A percentile compares a stretch with the other conserved stretches of the same genome.
Evolutionary conservation across 2,797 vertebrate species (phyloP).

Genomic region (Peromyscus nudipes): DNA sequence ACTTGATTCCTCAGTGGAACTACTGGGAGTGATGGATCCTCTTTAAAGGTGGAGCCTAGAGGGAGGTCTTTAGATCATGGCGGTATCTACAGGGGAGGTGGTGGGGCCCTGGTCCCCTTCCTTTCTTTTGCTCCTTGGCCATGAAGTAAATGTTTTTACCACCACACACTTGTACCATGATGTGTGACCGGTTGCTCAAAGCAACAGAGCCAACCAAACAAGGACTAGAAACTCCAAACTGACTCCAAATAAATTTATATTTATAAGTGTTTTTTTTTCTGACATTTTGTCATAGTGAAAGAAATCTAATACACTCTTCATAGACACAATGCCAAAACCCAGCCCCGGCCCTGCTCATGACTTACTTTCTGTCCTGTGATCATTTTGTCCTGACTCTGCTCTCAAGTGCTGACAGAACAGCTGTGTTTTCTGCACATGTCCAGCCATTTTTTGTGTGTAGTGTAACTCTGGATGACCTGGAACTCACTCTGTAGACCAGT

Average conservation of each 20-base stretch:
- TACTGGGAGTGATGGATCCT: background rate
- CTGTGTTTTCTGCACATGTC: background rate
- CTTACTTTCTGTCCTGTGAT: background rate
- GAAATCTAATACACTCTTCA: background rate
- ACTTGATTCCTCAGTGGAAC: background rate
- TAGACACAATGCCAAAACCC: fast-evolving
- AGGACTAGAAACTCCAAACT: background rate
- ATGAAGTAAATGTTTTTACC: background rate
- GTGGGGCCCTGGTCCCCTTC: background rate
- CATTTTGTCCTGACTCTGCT: background rate
- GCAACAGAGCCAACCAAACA: background rate
- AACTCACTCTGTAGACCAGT: background rate
- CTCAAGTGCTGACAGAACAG: fast-evolving
- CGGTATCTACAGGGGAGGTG: background rate
- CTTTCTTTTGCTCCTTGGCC: background rate
- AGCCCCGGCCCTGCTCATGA: fast-evolving
- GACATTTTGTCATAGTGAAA: background rate
- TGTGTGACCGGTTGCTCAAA: background rate
- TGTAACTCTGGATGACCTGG: background rate
- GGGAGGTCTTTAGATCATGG: background rate
- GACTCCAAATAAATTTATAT: background rate
- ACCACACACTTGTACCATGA: background rate
- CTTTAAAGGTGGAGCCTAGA: background rate
- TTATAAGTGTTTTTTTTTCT: background rate
- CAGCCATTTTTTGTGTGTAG: background rate